Base-by-base conservation (phyloP, 1,140 invertebrate genomes). In the Alviniconcha marisindica region DNA sequence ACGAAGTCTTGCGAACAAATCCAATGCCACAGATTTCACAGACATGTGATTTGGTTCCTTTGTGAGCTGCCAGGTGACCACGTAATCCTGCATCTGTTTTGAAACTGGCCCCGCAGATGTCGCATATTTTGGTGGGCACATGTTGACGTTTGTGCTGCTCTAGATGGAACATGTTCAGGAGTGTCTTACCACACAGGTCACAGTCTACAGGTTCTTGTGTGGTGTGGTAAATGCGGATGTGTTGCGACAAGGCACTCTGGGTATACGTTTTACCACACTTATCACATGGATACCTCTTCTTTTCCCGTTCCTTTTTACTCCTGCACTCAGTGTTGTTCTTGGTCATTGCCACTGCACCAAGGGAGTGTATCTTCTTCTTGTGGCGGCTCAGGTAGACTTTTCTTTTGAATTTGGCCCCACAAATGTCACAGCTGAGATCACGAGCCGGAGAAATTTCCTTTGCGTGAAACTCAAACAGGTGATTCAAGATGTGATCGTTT, bases 181-280 rank as follows among this genome's bases (percentile, higher is more conserved):
- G 33, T 10, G 18, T 77, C n/a, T 77, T 54, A 1, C 74, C 74
- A 51, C 74, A 77, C 42, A 77, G 24, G 24, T 77, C 44, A 24
- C 74, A 77, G 12, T 77, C 74, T 21, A 15, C 28, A 18, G 74
- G 74, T 10, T 51, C 51, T 0, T 77, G 42, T 0, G 31, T 54
- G 44, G 44, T 51, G 44, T 77, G 74, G 51, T 33, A 28, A 28
- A 77, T 48, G 4, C 42, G 44, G n/a, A 54, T 77, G 44, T 77
- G 74, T 54, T 28, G 28, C 24, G n/a, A 33, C 15, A 54, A 15
- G 10, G 44, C 42, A 33, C 33, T 51, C 15, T 51, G n/a, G 28
- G 42, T 51, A n/a, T 51, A 77, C n/a, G 74, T 54, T 36, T 77
- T 77, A 33, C 74, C 74, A 31, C 74, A 77, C 42, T 77, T 54